Conservation (phyloP, 2,797 vertebrate genomes). For the Melanotaenia parkinsoni region DNA sequence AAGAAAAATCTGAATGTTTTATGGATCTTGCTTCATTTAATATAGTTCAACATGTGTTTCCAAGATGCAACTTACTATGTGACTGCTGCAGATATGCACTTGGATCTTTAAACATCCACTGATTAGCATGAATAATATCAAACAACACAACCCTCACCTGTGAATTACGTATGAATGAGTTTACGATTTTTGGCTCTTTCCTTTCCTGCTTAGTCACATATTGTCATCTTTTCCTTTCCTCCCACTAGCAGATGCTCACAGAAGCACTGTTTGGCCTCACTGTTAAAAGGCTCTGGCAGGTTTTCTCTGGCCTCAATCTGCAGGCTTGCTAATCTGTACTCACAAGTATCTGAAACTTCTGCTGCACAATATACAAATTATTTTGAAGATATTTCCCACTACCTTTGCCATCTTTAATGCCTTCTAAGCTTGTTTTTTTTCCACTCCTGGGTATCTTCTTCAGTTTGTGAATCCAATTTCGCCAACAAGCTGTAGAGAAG, state of each 20-base stretch:
- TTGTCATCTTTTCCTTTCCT: slow-evolving; percentile 43
- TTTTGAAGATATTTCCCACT: not conserved
- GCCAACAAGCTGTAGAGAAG: slow-evolving; percentile 13
- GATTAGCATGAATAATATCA: slow-evolving; percentile 27
- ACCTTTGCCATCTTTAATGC: not conserved
- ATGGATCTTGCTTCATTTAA: not conserved
- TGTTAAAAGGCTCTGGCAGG: slow-evolving; percentile 12
- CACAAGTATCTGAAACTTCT: slow-evolving; percentile 20
- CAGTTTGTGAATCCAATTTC: slow-evolving; percentile 10
- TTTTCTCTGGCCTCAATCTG: slow-evolving; percentile 42
- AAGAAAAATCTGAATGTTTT: not conserved
- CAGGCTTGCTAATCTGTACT: slow-evolving; percentile 28
- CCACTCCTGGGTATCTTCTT: slow-evolving; percentile 6
- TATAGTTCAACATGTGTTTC: not conserved
- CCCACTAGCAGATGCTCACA: slow-evolving; percentile 34
- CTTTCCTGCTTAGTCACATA: slow-evolving; percentile 41
- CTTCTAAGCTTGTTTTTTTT: not conserved
- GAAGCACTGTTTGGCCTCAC: slow-evolving; percentile 22
- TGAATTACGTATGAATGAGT: slow-evolving; percentile 47
- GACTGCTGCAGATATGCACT: slow-evolving; percentile 2
- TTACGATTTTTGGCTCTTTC: slow-evolving; percentile 36
- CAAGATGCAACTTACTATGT: not conserved
- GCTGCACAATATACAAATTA: slow-evolving; percentile 4
- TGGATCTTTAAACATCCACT: not conserved
- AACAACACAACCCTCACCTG: slow-evolving; percentile 1